Evolutionary conservation across 2,797 vertebrate genomes (phyloP).

Genomic region (Tangara arthus): DNA sequence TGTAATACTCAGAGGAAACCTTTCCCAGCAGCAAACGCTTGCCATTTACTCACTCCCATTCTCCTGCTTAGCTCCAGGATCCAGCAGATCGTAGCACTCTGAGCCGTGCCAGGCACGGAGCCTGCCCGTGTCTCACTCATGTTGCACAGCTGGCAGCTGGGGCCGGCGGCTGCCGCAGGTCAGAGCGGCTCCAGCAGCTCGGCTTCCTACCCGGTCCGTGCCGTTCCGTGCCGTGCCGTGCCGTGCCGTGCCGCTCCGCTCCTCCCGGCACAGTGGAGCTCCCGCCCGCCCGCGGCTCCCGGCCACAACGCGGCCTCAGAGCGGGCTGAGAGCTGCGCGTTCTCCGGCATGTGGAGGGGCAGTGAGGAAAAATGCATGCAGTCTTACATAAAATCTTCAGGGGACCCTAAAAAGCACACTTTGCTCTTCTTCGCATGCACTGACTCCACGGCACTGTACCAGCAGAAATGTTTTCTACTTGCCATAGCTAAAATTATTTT

Average conservation of each 20-base stretch:
- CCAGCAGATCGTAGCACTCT: rapidly evolving
- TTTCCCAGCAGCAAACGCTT: not conserved
- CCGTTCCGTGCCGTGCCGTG: rapidly evolving
- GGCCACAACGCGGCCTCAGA: rapidly evolving
- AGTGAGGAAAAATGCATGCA: not conserved
- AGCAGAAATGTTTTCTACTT: not conserved
- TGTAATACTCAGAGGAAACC: not conserved
- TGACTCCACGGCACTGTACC: not conserved
- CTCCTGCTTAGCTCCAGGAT: not conserved
- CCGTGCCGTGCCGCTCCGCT: too few species aligned
- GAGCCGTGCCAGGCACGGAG: not conserved
- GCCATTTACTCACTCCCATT: not conserved
- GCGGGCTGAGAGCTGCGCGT: rapidly evolving
- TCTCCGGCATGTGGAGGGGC: rapidly evolving
- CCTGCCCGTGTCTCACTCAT: not conserved
- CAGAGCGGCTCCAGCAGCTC: too few species aligned
- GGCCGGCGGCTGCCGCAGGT: too few species aligned
- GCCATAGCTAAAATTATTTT: not conserved
- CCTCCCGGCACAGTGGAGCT: not conserved
- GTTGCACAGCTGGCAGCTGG: not conserved
- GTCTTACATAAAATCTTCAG: not conserved
- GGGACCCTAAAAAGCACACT: not conserved
- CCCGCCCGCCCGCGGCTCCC: not conserved
- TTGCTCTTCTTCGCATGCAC: too few species aligned
- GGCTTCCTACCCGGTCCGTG: too few species aligned